Conservation (phyloP, 1,140 invertebrate genomes). For the Zaprionus kolodkinae region DNA sequence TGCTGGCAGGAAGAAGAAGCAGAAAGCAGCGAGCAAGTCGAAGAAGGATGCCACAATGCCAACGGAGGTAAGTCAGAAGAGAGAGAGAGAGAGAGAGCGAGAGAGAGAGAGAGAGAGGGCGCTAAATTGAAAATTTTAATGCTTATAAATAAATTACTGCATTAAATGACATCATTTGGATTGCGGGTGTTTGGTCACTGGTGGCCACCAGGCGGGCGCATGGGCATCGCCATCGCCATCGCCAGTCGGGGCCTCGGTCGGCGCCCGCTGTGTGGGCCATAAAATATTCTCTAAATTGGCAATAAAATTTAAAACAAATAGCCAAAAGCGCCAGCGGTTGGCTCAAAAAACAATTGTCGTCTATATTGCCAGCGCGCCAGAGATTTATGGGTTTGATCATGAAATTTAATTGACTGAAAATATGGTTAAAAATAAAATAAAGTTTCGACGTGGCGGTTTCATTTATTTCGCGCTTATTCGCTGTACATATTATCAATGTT, state of each 20-base stretch:
- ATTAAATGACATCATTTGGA: conserved; percentile 79
- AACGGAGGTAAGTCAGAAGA: conserved; percentile 58
- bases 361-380: conserved; percentile 41
- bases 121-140: conserved; percentile 63
- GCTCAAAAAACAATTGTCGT: conserved; percentile 75
- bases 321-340: conserved; percentile 35
- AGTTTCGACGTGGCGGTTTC: conserved; percentile 16
- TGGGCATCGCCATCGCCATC: background rate
- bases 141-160: conserved; percentile 74
- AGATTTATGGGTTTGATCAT: conserved; percentile 81
- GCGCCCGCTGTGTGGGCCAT: conserved; percentile 64
- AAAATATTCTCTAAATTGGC: conserved; percentile 80
- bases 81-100: background rate
- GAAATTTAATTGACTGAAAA: conserved; percentile 84
- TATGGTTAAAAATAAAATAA: conserved; percentile 61
- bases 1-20: conserved; percentile 52
- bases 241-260: conserved; percentile 1
- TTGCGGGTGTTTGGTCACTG: conserved; percentile 36
- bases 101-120: background rate
- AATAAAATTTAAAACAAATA: conserved; percentile 82
- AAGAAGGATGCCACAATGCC: conserved; percentile 50
- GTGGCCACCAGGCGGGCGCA: background rate
- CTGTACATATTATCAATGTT: conserved; percentile 26
- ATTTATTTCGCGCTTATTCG: conserved; percentile 36
- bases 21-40: conserved; percentile 53